Evolutionary conservation across 92 coral and sea anemone species (phyloP), one percentile per base, ranked within the genome.

Genomic region (Micromussa lordhowensis): DNA sequence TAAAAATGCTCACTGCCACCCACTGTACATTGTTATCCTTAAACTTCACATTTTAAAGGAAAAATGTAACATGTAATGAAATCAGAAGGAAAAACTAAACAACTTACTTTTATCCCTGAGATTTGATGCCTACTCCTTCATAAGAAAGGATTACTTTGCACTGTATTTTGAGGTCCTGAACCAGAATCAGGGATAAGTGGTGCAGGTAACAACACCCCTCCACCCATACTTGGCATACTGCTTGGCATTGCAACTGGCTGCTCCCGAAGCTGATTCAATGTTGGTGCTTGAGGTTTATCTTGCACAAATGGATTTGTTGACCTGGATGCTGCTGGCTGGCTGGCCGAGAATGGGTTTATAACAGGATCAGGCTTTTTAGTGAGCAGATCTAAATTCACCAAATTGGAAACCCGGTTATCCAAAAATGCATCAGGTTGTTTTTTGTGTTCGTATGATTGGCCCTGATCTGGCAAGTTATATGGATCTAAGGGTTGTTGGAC

Each of bases 201-300:
- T 11, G 98, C 93, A 35, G 99, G 99, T 75, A 98, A 78, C 86
- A 98, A 85, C 22, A 95, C 89, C 71, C 92, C 94, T 66, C 95
- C 95, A 74, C 96, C 93, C 26, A 68, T 71, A 68, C 82, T 83
- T 24, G 80, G 84, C 32, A 82, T 38, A 38, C 85, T 79, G 80
- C 79, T 71, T 18, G 77, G 90, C 3, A 36, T 35, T 49, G 78
- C 91, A 70, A 74, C 92, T 30, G 49, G 94, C 24, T 85, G 91
- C 80, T 91, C 94, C 30, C 98, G 98, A 19, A 98, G 95, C 91
- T 98, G 98, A 89, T 98, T 98, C 77, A 98, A 77, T 70, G 99
- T 96, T 28, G 99, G 99, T 86, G 94, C 95, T 53, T 93, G 96
- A 21, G 99, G 99, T 80, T 94, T 98, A 49, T 98, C 99, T 84